Conservation (phyloP, 1,140 invertebrate species). For the Brachionus koreanus region DNA sequence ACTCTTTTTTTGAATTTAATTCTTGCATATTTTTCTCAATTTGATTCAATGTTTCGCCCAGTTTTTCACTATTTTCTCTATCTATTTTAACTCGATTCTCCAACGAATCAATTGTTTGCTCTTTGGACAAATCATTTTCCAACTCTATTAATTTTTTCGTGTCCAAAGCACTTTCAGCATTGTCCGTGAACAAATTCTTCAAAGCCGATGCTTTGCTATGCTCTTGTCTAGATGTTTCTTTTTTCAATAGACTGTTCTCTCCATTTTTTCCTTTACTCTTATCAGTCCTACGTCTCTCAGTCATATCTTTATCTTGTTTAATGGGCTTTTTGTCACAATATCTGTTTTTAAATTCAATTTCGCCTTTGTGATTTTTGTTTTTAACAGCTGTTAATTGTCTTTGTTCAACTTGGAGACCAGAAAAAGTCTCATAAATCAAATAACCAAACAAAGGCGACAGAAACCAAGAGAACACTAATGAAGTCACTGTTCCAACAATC, state of each 20-base stretch:
- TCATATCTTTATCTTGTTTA: neutral
- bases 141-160: neutral
- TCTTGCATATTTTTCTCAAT: neutral
- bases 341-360: constrained; percentile 6
- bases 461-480: neutral
- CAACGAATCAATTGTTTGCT: neutral
- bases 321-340: neutral
- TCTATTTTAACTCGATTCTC: neutral
- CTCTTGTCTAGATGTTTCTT: neutral
- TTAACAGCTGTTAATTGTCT: neutral
- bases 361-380: constrained; percentile 12
- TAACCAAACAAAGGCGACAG: neutral
- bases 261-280: neutral
- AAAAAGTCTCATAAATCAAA: neutral
- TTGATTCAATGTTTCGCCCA: neutral
- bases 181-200: neutral
- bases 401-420: neutral
- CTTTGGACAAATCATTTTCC: neutral
- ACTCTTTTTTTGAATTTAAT: constrained; percentile 4
- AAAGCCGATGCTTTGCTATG: neutral
- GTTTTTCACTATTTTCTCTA: neutral
- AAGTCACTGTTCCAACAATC: neutral
- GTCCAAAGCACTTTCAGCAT: neutral
- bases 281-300: neutral
- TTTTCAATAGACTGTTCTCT: neutral